Base-by-base conservation (phyloP, 1,140 invertebrate species). In the Mya arenaria region DNA sequence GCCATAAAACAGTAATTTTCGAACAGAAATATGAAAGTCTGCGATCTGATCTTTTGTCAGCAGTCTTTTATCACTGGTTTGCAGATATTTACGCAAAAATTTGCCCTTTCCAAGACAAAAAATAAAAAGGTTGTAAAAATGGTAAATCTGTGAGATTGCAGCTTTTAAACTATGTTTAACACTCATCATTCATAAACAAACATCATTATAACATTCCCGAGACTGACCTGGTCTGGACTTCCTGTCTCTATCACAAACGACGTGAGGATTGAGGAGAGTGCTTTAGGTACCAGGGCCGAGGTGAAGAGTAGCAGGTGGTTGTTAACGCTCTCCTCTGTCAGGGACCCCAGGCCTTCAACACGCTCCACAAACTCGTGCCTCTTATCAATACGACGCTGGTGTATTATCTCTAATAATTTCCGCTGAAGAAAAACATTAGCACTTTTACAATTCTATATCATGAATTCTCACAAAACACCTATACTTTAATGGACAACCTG, bases 291-390 rank as follows among this genome's bases (percentile, higher is more conserved):
- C 4, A 89, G 75, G 28, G 88, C 86, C 17, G 86, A 89, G 6
- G 85, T 86, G 60, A 89, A 85, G 8, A 89, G 55, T 48, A 89
- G 78, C 15, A 89, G 66, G 52, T 89, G 84, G 58, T 87, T 87
- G 65, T 86, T 84, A 37, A 85, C 65, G 34, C 68, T 60, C 34
- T 56, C 32, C 0, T 87, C 86, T 15, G 80, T 63, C 6, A 77
- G 65, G 17, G 81, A 34, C 55, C 65, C 48, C 4, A 80, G 30
- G 8, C 15, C 30, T 39, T 80, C 77, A 2, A 80, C 65, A 19
- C 48, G 63, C 77, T 80, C 65, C 2, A 39, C 32, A 58, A 80
- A 80, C 34, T 48, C 44, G 65, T 80, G 77, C 23, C 65, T 60
- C 23, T 80, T 80, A 34, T 80, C 77, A 17, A 58, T 65, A 1